Conservation (phyloP, 2,113 vertebrate genomes). For the Perca schrenkii region DNA sequence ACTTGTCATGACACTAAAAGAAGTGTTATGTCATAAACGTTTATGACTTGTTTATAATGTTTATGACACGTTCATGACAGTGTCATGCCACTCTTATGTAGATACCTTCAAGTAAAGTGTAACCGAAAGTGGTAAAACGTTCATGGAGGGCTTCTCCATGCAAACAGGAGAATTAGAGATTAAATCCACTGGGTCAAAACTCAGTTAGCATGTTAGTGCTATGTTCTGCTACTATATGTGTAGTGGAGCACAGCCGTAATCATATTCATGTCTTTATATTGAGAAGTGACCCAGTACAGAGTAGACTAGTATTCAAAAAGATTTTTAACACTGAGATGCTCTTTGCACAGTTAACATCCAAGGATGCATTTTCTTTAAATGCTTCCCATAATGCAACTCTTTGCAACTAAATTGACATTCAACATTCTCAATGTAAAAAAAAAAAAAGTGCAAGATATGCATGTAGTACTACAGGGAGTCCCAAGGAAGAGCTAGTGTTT, state of each 20-base stretch:
- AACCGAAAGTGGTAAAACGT: too few species aligned
- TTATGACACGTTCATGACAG: too few species aligned
- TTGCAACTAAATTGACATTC: conserved; percentile 8
- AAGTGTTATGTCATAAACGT: too few species aligned
- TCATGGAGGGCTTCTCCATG: neutral
- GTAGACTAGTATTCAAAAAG: neutral
- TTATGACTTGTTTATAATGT: too few species aligned
- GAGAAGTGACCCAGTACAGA: neutral
- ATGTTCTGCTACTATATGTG: neutral
- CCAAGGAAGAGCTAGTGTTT: conserved; percentile 16
- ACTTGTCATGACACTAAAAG: too few species aligned
- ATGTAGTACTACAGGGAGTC: conserved; percentile 15
- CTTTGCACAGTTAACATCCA: conserved; percentile 10
- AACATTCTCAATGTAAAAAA: conserved; percentile 62
- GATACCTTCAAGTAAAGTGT: too few species aligned
- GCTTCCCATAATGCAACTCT: conserved; percentile 12
- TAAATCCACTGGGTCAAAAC: conserved; percentile 10
- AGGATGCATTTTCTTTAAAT: conserved; percentile 5
- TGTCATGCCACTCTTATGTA: too few species aligned
- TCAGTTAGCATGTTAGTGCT: conserved; percentile 16
- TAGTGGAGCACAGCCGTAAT: neutral
- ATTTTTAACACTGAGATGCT: conserved; percentile 63
- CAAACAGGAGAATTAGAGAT: conserved; percentile 14
- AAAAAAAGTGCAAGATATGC: neutral
- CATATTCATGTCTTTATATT: neutral